Evolutionary conservation across 2,113 vertebrate genomes (phyloP).

Genomic region (Rhipidura dahli): DNA sequence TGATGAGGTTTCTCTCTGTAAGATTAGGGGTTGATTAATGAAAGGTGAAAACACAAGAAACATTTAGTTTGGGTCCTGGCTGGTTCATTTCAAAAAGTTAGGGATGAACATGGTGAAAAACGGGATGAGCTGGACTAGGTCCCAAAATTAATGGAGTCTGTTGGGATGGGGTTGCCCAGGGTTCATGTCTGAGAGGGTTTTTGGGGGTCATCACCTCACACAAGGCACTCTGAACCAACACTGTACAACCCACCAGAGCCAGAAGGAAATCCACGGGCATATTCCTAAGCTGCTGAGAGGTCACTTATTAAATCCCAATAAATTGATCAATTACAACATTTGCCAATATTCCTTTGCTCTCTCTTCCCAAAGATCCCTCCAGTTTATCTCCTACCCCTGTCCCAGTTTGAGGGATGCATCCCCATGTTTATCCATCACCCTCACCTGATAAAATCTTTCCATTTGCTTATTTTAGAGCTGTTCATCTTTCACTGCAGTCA

Average conservation of each 20-base stretch:
- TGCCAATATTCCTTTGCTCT: background rate
- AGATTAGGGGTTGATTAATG: background rate
- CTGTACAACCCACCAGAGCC: fast-evolving
- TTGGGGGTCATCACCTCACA: background rate
- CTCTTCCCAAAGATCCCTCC: background rate
- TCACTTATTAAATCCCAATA: background rate
- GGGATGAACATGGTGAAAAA: background rate
- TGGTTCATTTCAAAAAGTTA: background rate
- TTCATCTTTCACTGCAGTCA: background rate
- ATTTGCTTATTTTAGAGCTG: background rate
- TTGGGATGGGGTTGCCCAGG: background rate
- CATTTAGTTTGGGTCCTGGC: background rate
- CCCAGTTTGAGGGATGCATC: background rate
- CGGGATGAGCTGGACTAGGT: fast-evolving
- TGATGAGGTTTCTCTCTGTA: background rate
- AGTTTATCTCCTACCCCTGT: background rate
- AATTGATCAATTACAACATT: background rate
- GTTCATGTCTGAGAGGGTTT: background rate
- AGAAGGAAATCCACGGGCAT: background rate
- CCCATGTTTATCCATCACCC: background rate
- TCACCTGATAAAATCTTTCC: background rate
- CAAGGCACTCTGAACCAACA: background rate
- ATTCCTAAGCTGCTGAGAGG: background rate
- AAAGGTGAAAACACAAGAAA: background rate
- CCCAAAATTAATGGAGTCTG: background rate